These are phyloP conservation scores for Phainopepla nitens DNA, from an alignment of 2,113 vertebrate genomes.

Conservation along the genomic window DNA sequence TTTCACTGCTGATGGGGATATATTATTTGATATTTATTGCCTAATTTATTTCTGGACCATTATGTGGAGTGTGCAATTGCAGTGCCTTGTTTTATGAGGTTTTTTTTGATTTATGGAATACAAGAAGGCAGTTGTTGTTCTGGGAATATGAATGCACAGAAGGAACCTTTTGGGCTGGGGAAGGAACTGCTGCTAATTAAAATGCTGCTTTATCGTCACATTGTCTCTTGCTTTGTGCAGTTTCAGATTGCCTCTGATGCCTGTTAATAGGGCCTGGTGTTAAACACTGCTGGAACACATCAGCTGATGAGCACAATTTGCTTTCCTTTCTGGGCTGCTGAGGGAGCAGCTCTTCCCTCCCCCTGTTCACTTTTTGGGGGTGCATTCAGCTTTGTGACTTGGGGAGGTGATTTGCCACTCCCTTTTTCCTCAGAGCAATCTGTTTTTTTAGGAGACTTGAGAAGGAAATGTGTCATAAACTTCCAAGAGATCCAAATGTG, in stretches of 20 bases:
- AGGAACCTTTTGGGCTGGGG: conserved; percentile 25
- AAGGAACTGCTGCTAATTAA: conserved; percentile 39
- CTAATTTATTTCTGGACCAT: conserved; percentile 46
- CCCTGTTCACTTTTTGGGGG: neutral
- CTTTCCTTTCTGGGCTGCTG: neutral
- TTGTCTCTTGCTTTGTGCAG: conserved; percentile 30
- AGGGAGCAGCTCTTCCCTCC: neutral
- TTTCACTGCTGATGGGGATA: conserved; percentile 40
- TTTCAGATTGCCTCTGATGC: neutral
- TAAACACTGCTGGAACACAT: neutral
- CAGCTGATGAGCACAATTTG: neutral
- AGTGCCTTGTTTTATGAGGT: neutral
- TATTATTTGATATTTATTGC: conserved; percentile 39
- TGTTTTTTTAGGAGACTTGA: neutral
- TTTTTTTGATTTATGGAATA: conserved; percentile 24
- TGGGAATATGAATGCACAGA: conserved; percentile 2
- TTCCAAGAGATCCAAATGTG: neutral
- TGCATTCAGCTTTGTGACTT: neutral
- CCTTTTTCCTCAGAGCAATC: neutral
- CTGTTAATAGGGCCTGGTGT: neutral
- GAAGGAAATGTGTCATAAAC: neutral
- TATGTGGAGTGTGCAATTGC: conserved; percentile 22
- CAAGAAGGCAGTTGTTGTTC: neutral
- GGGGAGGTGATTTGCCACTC: neutral
- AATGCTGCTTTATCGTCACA: conserved; percentile 39